Evolutionary conservation across 2,888 invertebrate species (phyloP).

Genomic region (Syritta pipiens): DNA sequence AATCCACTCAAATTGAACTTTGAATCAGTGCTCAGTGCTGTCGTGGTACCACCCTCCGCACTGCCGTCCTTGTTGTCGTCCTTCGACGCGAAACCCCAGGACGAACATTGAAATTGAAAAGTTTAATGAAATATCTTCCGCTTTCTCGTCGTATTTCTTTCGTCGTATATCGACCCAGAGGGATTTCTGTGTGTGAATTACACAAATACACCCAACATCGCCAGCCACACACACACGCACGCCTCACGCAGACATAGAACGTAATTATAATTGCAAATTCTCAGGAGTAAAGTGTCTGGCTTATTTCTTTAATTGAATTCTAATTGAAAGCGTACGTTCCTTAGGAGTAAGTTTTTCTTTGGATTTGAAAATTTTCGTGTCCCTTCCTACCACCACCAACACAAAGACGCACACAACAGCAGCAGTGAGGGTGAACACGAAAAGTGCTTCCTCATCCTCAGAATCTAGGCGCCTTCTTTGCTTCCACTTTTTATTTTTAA

Average conservation of each 20-base stretch:
- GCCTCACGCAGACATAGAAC: slow-evolving; percentile 1
- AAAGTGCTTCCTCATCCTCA: not conserved
- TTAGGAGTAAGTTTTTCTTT: slow-evolving; percentile 27
- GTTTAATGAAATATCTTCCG: slow-evolving; percentile 59
- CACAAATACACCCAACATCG: not conserved
- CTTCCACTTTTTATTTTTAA: slow-evolving; percentile 18
- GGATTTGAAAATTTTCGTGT: slow-evolving; percentile 20
- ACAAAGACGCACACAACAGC: no score
- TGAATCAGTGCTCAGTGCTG: slow-evolving; percentile 7
- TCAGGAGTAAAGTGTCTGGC: slow-evolving; percentile 47
- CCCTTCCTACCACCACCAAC: slow-evolving; percentile 10
- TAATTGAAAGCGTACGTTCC: slow-evolving; percentile 59
- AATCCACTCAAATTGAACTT: slow-evolving; percentile 44
- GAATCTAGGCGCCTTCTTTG: not conserved
- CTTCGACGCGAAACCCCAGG: slow-evolving; percentile 2
- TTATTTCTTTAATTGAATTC: slow-evolving; percentile 61
- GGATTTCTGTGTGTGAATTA: not conserved
- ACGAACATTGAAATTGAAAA: slow-evolving; percentile 32
- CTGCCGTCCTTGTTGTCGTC: slow-evolving; percentile 9
- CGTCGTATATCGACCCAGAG: not conserved
- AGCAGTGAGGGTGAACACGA: not conserved
- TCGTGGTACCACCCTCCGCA: not conserved
- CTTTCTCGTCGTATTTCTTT: not conserved
- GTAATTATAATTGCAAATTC: slow-evolving; percentile 62
- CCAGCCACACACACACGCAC: not conserved